Evolutionary conservation across 2,113 vertebrate genomes (phyloP).

Genomic region (Macrotus californicus): DNA sequence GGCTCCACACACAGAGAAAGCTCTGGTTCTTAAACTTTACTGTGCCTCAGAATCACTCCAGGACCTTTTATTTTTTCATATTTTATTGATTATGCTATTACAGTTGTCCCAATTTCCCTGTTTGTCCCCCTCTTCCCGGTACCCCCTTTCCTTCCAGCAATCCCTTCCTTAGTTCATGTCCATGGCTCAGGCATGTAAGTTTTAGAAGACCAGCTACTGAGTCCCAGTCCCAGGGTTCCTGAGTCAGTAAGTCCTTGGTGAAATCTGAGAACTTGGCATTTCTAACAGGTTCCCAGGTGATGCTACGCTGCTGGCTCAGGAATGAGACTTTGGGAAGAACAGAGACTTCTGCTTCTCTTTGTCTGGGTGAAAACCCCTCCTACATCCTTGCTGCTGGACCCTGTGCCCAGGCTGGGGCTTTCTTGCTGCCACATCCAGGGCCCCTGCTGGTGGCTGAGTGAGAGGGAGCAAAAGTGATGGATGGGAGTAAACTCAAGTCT

Average conservation of each 20-base stretch:
- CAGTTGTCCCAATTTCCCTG: too few species aligned
- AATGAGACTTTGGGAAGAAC: neutral
- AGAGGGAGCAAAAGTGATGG: neutral
- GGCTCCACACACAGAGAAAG: neutral
- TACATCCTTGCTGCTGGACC: neutral
- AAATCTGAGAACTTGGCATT: neutral
- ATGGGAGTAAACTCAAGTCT: neutral
- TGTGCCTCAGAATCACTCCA: too few species aligned
- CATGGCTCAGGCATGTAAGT: too few species aligned
- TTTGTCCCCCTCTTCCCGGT: too few species aligned
- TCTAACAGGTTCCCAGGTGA: neutral
- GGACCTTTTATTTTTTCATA: neutral
- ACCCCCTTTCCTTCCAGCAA: too few species aligned
- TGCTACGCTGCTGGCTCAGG: neutral
- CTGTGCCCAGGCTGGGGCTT: neutral
- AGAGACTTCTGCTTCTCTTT: neutral
- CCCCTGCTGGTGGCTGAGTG: neutral
- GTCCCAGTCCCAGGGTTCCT: neutral
- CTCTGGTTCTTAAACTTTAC: neutral
- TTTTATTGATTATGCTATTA: too few species aligned
- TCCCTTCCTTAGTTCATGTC: too few species aligned
- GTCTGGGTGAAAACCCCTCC: neutral
- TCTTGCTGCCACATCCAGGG: accelerated
- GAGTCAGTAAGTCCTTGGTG: neutral
- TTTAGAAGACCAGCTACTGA: neutral